A percentile compares a stretch with the other conserved stretches of the same genome.
Evolutionary conservation across 2,113 vertebrate genomes (phyloP).

Genomic region (Corvus hawaiiensis): DNA sequence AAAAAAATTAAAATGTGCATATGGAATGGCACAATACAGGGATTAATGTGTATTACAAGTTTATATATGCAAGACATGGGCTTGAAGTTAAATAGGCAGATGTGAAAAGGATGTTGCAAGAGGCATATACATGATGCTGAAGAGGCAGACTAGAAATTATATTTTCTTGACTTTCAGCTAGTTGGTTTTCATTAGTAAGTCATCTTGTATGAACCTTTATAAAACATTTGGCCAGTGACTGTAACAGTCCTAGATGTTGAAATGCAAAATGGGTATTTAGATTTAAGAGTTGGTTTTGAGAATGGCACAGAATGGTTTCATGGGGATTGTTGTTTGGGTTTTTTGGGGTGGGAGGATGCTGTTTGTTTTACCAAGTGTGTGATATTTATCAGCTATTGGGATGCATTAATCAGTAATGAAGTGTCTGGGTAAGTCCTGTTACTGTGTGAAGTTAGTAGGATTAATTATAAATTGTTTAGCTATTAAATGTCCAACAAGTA

Average conservation of each 20-base stretch:
- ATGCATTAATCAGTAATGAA: neutral
- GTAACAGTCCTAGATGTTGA: neutral
- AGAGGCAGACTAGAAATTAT: neutral
- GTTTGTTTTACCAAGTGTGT: neutral
- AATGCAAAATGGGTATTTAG: neutral
- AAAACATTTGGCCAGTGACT: neutral
- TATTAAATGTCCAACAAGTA: neutral
- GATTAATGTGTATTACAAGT: neutral
- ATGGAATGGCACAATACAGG: neutral
- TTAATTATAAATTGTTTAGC: neutral
- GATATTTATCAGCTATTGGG: neutral
- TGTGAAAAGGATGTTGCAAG: neutral
- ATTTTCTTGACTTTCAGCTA: neutral
- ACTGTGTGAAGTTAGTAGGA: neutral
- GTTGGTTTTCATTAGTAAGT: neutral
- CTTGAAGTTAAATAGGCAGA: neutral
- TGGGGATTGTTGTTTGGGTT: neutral
- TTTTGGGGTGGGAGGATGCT: neutral
- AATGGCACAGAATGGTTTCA: neutral
- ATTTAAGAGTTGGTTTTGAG: neutral
- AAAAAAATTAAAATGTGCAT: rapidly evolving
- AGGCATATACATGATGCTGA: neutral
- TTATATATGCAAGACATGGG: neutral
- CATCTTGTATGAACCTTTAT: neutral
- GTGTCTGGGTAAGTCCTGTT: neutral